Evolutionary conservation across 2,797 vertebrate species (phyloP), one percentile per base, ranked within the genome.

Genomic region (Enteromius trimaculatus): DNA sequence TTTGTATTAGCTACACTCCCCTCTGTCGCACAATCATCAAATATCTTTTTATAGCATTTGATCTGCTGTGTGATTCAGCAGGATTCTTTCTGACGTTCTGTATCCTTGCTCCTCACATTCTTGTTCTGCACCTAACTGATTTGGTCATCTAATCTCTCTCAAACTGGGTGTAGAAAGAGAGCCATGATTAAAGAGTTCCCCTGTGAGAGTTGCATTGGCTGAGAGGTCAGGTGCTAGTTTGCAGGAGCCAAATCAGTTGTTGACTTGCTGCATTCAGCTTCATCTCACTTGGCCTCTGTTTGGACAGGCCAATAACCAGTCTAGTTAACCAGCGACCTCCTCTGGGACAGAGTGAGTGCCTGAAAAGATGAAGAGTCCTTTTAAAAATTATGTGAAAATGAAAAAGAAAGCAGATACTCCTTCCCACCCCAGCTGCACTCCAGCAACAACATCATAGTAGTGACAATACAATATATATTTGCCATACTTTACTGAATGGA

Each of bases 91-190:
- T 82, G 26, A 29, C 21, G 21, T 51, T 37, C 47, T 53, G 47
- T 68, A 53, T 76, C 37, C 53, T 49, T 84, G 21, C 21, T 42
- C 47, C 31, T 71, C 34, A 53, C 49, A 66, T 26, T 77, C 34
- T 68, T 51, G 51, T 60, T 70, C 47, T 34, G 88, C 85, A 88
- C 85, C 90, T 94, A 92, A 94, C 93, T 94, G 93, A 95, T 93
- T 94, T 84, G 88, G 91, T 88, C 89, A 83, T 89, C 88, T 94
- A 93, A 94, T 94, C 93, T 91, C 90, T 80, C 79, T 89, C 86
- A 88, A 91, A 93, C 82, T 90, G 91, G 91, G 88, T 88, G 85
- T 82, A 79, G 86, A 85, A 86, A 91, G 90, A 77, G 88, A 87
- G 88, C 34, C 19, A 26, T 89, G 89, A 91, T 89, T 90, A 90